Base-by-base conservation (phyloP, 2,888 invertebrate species). In the Cremastinae sp. region DNA sequence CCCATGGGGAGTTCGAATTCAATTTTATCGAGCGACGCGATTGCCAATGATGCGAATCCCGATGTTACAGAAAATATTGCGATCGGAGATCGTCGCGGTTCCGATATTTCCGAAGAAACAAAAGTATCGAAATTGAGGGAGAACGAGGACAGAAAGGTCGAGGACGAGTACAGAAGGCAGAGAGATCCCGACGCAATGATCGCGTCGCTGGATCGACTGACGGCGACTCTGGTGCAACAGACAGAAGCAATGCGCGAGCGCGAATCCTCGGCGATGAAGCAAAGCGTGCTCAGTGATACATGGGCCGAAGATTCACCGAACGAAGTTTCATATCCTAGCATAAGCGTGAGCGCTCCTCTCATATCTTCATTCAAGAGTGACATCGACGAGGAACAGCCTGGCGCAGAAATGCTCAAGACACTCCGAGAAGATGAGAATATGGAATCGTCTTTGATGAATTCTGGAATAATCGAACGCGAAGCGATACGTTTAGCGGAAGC, bases 261-360 rank as follows among this genome's bases (percentile, higher is more conserved):
- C 5, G 87, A 89, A 35, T 86, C 84, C 0, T 80, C 79, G 9
- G 75, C 86, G 9, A 88, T 90, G 90, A 90, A 90, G 55, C 85
- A 91, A 78, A 88, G 91, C 83, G 81, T 85, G 20, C 78, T 87
- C 0, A 91, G 91, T 14, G 95, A 95, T 85, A 95, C 95, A 0
- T 96, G 96, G 96, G 95, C 95, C 84, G 96, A 96, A 68, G 94
- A 95, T 87, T 93, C 94, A 0, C 94, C 94, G 0, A 95, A 95
- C 86, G 95, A 95, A 86, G 91, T 95, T 37, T 95, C 96, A 0
- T 96, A 96, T 87, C 96, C 96, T 0, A 96, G 95, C 59, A 93
- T 96, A 66, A 95, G 95, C 80, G 93, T 94, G 37, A 94, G 95
- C 39, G 93, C 93, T 0, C 96, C 95, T 0, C 90, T 94, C 83